phyloP scores from a whole-genome alignment of 2,888 invertebrate species.

The Gastrophysa polygoni region DNA sequence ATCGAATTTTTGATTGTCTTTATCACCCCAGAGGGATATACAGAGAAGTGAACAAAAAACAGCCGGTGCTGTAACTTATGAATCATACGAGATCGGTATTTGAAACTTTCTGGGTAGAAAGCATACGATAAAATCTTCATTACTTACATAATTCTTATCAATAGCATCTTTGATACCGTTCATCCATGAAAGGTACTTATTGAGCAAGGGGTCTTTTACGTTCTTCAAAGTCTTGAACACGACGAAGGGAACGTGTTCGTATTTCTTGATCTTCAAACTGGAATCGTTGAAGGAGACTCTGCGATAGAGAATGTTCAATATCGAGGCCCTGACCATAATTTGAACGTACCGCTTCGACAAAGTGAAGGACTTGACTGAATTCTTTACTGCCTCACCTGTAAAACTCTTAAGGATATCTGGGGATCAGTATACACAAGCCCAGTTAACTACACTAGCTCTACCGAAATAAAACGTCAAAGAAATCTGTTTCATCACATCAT shows the following conservation, averaged over 20 bases:
- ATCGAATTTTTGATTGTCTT: too few species aligned
- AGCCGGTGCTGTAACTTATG: neutral
- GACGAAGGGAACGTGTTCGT: constrained; percentile 18
- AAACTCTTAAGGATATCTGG: too few species aligned
- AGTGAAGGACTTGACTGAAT: constrained; percentile 17
- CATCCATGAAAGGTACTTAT: constrained; percentile 18
- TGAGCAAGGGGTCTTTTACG: constrained; percentile 16
- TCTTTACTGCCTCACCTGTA: constrained; percentile 13
- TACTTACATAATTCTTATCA: constrained; percentile 30
- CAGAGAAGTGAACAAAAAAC: neutral
- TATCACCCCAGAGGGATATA: too few species aligned
- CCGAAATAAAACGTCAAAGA: too few species aligned
- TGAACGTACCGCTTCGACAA: constrained; percentile 25
- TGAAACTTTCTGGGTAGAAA: neutral
- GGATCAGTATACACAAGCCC: too few species aligned
- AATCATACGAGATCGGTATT: neutral
- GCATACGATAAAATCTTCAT: too few species aligned
- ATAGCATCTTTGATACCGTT: constrained; percentile 28
- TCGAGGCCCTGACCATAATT: constrained; percentile 17
- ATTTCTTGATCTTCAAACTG: constrained; percentile 19
- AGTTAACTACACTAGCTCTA: too few species aligned
- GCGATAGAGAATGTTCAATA: constrained; percentile 29
- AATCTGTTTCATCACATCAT: too few species aligned
- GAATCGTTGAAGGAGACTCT: constrained; percentile 18
- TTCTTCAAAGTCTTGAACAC: constrained; percentile 16